phyloP scores from a whole-genome alignment of 2,797 vertebrate genomes.

The Labroides dimidiatus region DNA sequence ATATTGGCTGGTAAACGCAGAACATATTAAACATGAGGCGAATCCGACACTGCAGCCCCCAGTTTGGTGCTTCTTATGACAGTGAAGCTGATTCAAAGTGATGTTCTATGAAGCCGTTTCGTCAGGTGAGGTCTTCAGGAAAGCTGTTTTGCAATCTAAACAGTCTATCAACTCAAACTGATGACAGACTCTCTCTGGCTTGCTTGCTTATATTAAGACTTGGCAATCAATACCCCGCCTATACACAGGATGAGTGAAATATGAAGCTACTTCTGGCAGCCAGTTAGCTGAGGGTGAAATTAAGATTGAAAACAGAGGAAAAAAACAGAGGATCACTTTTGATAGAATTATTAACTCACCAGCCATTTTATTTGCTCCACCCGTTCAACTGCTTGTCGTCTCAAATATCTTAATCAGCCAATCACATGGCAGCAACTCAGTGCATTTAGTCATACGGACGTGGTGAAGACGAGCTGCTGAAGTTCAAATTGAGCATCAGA shows the following conservation, averaged over 20 bases:
- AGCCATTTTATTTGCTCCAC: too few species aligned
- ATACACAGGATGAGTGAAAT: background rate
- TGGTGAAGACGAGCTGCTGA: too few species aligned
- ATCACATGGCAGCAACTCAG: too few species aligned
- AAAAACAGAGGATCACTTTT: too few species aligned
- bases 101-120: background rate
- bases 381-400: too few species aligned
- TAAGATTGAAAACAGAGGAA: too few species aligned
- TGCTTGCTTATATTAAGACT: background rate
- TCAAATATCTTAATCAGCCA: too few species aligned
- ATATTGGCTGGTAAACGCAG: constrained; percentile 38
- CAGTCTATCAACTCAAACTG: background rate
- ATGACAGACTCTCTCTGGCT: background rate
- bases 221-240: background rate
- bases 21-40: constrained; percentile 32
- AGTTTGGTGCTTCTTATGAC: constrained; percentile 11
- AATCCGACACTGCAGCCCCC: background rate
- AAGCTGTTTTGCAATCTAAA: constrained; percentile 12
- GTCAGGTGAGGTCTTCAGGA: constrained; percentile 13
- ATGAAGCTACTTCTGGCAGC: background rate
- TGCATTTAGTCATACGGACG: too few species aligned
- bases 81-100: constrained; percentile 22
- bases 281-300: background rate
- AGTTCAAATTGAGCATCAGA: too few species aligned
- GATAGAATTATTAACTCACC: too few species aligned